Conservation (phyloP, 2,113 vertebrate species). For the Tupaia tana region DNA sequence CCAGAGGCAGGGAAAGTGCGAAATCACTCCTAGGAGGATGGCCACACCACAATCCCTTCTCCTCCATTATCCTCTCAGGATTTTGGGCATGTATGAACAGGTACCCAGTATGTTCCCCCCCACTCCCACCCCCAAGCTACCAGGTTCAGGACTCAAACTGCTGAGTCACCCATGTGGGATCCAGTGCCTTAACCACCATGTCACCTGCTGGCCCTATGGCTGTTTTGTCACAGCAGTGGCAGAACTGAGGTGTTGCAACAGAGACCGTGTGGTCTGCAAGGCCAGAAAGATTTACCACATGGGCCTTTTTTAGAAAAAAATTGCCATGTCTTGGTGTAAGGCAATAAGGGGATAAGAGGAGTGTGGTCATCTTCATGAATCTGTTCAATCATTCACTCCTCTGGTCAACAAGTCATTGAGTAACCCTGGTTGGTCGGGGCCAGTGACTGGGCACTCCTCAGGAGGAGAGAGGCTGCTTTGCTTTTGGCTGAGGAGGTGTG, state of each 20-base stretch:
- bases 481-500: neutral
- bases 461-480: rapidly evolving
- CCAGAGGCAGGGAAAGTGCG: no score
- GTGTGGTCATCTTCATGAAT: neutral
- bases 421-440: neutral
- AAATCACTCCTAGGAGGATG: no score
- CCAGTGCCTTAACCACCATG: no score
- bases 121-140: no score
- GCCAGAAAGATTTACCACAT: neutral
- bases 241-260: neutral
- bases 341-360: neutral
- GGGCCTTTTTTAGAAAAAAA: neutral
- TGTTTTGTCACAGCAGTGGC: neutral
- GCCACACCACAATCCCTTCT: no score
- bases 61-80: no score
- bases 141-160: no score
- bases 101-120: no score
- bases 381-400: neutral
- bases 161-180: no score
- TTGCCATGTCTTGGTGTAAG: neutral
- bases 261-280: neutral
- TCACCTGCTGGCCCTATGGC: neutral
- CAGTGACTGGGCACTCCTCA: neutral
- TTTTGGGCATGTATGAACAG: no score
- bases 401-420: neutral